Percentiles rank a stretch among this genome's conserved stretches.
Evolutionary conservation across 1,140 invertebrate species (phyloP).

Genomic region (Bombus pyrosoma): DNA sequence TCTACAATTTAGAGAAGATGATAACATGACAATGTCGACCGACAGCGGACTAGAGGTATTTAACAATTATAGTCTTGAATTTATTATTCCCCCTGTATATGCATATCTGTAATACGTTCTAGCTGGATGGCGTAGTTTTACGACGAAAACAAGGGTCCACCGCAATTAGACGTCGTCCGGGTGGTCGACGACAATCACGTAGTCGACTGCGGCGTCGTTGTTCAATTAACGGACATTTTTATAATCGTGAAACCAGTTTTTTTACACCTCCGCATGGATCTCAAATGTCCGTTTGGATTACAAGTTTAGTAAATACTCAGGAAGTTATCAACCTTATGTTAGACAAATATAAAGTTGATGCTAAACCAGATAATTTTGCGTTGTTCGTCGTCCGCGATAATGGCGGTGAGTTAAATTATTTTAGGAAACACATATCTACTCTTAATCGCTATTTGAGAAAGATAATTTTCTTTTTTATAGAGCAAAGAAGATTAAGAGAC

Average conservation of each 20-base stretch:
- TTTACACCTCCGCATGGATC: constrained; percentile 93
- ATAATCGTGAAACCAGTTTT: constrained; percentile 93
- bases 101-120: constrained; percentile 21
- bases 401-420: constrained; percentile 85
- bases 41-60: constrained; percentile 80
- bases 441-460: background rate
- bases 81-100: background rate
- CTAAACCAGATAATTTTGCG: constrained; percentile 90
- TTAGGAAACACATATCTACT: background rate
- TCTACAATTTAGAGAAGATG: constrained; percentile 80
- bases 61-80: background rate
- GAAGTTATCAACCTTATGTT: constrained; percentile 93
- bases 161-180: constrained; percentile 87
- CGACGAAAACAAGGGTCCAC: constrained; percentile 84
- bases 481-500: constrained; percentile 89
- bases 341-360: constrained; percentile 95
- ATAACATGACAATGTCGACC: constrained; percentile 82
- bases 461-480: constrained; percentile 76
- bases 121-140: constrained; percentile 79
- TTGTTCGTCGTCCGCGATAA: constrained; percentile 92
- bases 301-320: constrained; percentile 90
- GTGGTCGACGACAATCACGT: constrained; percentile 86
- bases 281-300: constrained; percentile 93
- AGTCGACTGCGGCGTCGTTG: constrained; percentile 89
- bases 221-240: constrained; percentile 95